phyloP scores from a whole-genome alignment of 2,888 invertebrate genomes.

The Eulithis testata region DNA sequence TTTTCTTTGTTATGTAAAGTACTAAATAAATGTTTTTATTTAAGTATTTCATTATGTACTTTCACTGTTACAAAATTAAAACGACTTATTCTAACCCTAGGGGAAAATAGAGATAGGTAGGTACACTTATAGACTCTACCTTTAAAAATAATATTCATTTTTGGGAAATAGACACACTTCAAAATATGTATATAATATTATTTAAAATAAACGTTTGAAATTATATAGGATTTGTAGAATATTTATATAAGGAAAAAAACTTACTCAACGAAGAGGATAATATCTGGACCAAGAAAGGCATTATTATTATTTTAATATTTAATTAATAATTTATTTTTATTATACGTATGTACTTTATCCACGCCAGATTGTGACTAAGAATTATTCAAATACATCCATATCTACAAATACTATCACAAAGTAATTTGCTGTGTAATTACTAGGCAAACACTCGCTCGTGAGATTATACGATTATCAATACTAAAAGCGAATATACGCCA shows the following conservation, averaged over 20 bases:
- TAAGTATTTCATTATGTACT: no score
- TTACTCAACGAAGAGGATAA: background rate
- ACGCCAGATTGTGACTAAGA: background rate
- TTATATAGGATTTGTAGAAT: no score
- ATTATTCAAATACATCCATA: background rate
- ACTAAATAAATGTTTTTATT: no score
- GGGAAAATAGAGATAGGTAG: no score
- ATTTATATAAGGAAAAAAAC: constrained; percentile 1
- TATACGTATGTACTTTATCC: background rate
- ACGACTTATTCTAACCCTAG: no score
- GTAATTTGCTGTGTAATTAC: background rate
- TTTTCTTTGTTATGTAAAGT: no score
- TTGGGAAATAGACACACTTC: no score
- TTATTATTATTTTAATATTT: background rate
- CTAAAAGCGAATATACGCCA: background rate
- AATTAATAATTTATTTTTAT: background rate
- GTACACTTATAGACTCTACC: no score
- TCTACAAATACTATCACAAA: background rate
- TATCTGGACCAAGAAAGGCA: background rate
- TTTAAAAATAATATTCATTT: no score
- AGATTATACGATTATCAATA: background rate
- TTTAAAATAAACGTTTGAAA: no score
- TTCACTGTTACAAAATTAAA: no score
- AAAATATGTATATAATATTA: no score
- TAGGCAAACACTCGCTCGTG: background rate